Evolutionary conservation across 2,113 vertebrate genomes (phyloP), one percentile per base, ranked within the genome.

Genomic region (Tragelaphus buxtoni): DNA sequence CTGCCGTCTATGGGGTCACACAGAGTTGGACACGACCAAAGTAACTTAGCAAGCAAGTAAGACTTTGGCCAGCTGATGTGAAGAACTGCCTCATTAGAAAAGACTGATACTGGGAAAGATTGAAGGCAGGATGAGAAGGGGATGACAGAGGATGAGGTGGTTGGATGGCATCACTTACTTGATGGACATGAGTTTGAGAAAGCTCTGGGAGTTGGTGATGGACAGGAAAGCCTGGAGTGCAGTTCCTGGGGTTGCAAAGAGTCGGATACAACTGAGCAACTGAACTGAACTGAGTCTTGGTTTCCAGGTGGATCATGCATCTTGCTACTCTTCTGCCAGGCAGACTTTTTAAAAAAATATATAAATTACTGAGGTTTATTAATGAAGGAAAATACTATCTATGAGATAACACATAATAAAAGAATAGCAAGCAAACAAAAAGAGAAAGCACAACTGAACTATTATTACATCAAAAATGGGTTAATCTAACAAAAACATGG

Each of bases 301-400:
- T 61, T 95, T 94, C 58, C 58, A 80, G 79, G 53, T 89, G 80
- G 93, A 80, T 94, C 86, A n/a, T 69, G 5, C 95, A 45, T 88
- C 86, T 92, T 58, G 53, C 45, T 90, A 13, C 76, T 28, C 26
- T 49, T 63, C 42, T 95, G 35, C 60, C 45, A 83, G 77, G n/a
- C 17, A 69, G 18, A 69, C n/a, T 69, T n/a, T 58, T 26, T 58
- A 28, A 49, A 49, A 49, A 49, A 49, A 12, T 39, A 58, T 60
- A 28, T 39, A 69, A 35, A 35, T 35, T 69, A 22, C 9, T 69
- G n/a, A 39, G 65, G n/a, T 39, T 69, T 69, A 39, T 22, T 69
- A 69, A 69, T 69, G 65, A 69, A 69, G 18, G n/a, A 69, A 69
- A 69, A 69, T 22, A 6, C 18, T 39, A 22, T 39, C 65, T 69